These are phyloP conservation scores for Botia almorhae DNA, from an alignment of 2,797 vertebrate genomes.

Conservation along the genomic window DNA sequence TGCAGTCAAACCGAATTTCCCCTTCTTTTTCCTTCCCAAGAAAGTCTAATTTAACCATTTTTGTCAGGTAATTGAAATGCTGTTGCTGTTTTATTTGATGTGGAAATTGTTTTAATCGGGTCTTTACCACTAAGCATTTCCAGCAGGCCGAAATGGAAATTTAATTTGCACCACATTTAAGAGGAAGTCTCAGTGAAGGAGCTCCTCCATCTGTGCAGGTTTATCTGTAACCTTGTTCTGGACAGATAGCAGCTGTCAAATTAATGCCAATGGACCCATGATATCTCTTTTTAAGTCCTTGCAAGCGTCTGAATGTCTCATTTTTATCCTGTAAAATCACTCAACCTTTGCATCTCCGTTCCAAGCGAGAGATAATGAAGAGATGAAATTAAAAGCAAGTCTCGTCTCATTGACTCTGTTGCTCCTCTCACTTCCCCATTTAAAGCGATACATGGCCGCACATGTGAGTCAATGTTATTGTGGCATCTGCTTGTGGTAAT, in stretches of 20 bases:
- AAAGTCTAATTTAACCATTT: neutral
- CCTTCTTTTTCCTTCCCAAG: neutral
- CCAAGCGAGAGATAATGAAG: conserved; percentile 20
- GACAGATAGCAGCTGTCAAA: conserved; percentile 39
- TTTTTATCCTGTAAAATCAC: conserved; percentile 35
- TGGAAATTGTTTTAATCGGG: conserved; percentile 40
- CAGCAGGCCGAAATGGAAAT: conserved; percentile 19
- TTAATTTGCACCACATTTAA: conserved; percentile 26
- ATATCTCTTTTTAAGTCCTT: conserved; percentile 28
- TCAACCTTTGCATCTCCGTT: conserved; percentile 19
- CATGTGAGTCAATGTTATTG: conserved; percentile 42
- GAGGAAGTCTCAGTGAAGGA: conserved; percentile 3
- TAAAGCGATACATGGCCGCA: conserved; percentile 14
- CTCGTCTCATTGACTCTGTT: conserved; percentile 26
- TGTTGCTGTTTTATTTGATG: conserved; percentile 26
- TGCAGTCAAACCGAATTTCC: neutral
- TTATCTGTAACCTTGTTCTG: conserved; percentile 51
- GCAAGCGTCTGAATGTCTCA: conserved; percentile 3
- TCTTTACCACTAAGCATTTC: conserved; percentile 24
- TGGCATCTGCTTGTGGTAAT: conserved; percentile 5
- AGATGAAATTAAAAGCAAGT: conserved; percentile 16
- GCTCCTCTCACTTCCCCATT: conserved; percentile 29
- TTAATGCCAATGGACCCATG: conserved; percentile 21
- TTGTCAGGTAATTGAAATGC: conserved; percentile 4
- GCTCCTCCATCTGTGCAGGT: conserved; percentile 32